These are phyloP conservation scores for Lamellibrachia columna DNA, from an alignment of 2,888 invertebrate species.

Conservation along the genomic window DNA sequence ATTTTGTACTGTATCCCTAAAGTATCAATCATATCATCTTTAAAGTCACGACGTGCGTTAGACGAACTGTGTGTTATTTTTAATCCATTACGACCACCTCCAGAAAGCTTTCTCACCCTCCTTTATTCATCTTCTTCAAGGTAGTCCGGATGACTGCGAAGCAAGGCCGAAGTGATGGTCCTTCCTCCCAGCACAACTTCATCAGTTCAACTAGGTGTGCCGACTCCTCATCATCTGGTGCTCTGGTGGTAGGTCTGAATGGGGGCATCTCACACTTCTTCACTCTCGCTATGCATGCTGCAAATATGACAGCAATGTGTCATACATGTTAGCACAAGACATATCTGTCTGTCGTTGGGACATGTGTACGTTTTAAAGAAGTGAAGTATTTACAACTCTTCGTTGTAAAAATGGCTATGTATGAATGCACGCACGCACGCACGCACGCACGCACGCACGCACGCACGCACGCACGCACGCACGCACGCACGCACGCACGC, in stretches of 20 bases:
- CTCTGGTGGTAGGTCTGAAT: constrained; percentile 43
- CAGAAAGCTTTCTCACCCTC: constrained; percentile 30
- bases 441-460: too few species aligned
- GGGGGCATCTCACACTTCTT: constrained; percentile 29
- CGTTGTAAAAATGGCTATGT: too few species aligned
- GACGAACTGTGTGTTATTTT: neutral
- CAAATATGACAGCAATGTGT: neutral
- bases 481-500: too few species aligned
- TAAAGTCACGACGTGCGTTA: too few species aligned
- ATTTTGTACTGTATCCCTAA: too few species aligned
- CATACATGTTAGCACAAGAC: neutral
- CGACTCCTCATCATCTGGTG: constrained; percentile 33
- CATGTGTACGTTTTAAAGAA: neutral
- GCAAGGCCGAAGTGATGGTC: constrained; percentile 46
- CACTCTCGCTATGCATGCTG: constrained; percentile 35
- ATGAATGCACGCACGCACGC: too few species aligned
- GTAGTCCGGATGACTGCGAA: constrained; percentile 44
- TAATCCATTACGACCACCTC: neutral
- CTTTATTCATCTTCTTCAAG: constrained; percentile 43
- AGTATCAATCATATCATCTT: too few species aligned
- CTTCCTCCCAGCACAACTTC: constrained; percentile 51
- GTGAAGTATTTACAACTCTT: neutral
- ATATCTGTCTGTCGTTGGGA: neutral
- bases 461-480: too few species aligned
- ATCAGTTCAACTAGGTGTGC: constrained; percentile 44